Evolutionary conservation across 2,797 vertebrate species (phyloP), one percentile per base, ranked within the genome.

Genomic region (Thunnus albacares): DNA sequence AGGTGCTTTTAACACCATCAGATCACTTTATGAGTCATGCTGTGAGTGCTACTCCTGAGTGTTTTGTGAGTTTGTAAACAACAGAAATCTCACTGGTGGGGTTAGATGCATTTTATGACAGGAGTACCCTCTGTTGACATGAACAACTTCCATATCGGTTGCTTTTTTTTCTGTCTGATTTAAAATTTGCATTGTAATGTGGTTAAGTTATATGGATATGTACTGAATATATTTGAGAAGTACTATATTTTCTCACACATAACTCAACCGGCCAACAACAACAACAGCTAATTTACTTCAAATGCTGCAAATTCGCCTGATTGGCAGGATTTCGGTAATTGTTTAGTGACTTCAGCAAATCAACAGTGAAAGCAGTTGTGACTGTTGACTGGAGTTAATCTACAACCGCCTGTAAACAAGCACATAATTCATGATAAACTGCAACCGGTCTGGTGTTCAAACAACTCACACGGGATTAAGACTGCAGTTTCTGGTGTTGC

Each of bases 371-470:
- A 85, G 83, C 88, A 86, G 86, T 92, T 87, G 85, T 67, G 82
- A 83, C 81, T 86, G 83, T 87, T 88, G 80, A 86, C 87, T 89
- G 83, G 82, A 87, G 83, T 90, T 87, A 79, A 91, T 90, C 82
- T 89, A 35, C 83, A 90, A 90, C 64, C 81, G 85, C 80, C 83
- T 87, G 90, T 84, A 90, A 91, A 93, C 90, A 91, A 87, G 77
- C 76, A 74, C 73, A 86, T 87, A 82, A 91, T 78, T 90, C 87
- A 89, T 6, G 49, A 84, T 74, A 73, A 90, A 86, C 75, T 86
- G 84, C 83, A 60, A 67, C 55, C 86, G 30, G 75, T 51, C 82
- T 87, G 89, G 35, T 79, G 79, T 74, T 79, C 41, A 80, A 86
- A 77, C 22, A 81, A 75, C 73, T 74, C 87, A 47, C 76, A 47